Evolutionary conservation across 2,888 invertebrate species (phyloP), one percentile per base, ranked within the genome.

Genomic region (Dasypolia templi): DNA sequence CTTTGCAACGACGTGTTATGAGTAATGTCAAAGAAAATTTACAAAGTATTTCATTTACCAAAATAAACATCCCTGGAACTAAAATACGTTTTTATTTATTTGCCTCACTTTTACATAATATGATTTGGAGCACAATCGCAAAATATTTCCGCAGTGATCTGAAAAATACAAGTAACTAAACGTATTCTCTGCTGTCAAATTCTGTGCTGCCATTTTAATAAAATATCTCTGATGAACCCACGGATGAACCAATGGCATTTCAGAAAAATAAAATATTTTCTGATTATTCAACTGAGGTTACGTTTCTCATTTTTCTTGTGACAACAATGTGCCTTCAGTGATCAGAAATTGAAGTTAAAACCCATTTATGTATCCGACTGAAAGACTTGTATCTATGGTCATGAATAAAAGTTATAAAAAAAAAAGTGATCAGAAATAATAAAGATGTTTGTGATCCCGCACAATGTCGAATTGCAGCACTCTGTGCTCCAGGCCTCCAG

Each of bases 1-100:
- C 68, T 72, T 46, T 39, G 29, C 64, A 73, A 85, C 79, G 85
- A 85, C 85, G 81, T 83, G 81, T 81, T 67, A 62, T 61, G 56
- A 84, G 55, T 70, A n/a, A 67, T 64, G 39, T 53, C 44, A 66
- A 68, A 55, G 11, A 35, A 39, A 51, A n/a, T 63, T 55, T 35
- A 26, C 6, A 19, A 12, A 7, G 17, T 22, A 12, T 19, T 49
- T 26, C 0, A 4, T 35, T 29, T 32, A 22, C 3, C 0, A 6
- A 32, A 58, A 66, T 2, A 19, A n/a, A 12, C 3, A 53, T 0
- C 3, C 29, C 9, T 6, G 0, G 0, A 6, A 26, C 11, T 19
- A 0, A 35, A 51, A 22, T n/a, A 26, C 14, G n/a, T 19, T 56
- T 51, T 26, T 17, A 2, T 3, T 1, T 17, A 17, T 3, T 1